phyloP scores from a whole-genome alignment of 1,140 invertebrate species.

The Ladona fulva region DNA sequence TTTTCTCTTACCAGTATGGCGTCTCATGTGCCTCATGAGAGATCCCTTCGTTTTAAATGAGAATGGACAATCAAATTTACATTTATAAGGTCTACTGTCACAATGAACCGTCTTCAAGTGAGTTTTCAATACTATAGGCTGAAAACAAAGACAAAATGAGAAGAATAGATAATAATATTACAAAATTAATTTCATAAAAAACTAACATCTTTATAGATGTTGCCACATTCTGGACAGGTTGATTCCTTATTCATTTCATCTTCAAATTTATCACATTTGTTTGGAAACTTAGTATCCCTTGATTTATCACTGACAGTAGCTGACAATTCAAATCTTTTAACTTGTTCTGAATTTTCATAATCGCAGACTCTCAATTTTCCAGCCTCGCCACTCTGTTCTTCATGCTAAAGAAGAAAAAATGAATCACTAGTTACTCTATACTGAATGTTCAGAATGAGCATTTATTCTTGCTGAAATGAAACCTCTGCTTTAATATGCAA shows the following conservation, averaged over 20 bases:
- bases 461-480: too few relatives aligned
- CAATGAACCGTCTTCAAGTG: conserved; percentile 3
- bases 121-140: conserved; percentile 5
- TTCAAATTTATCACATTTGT: too few relatives aligned
- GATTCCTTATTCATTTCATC: not conserved
- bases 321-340: too few relatives aligned
- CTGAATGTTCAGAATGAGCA: too few relatives aligned
- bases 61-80: conserved; percentile 12
- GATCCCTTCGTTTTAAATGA: conserved; percentile 7
- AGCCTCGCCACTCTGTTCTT: too few relatives aligned
- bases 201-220: conserved; percentile 11
- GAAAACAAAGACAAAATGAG: not conserved
- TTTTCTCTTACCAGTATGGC: not conserved
- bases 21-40: not conserved
- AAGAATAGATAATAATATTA: not conserved
- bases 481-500: too few relatives aligned
- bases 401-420: too few relatives aligned
- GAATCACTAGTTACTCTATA: too few relatives aligned
- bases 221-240: not conserved
- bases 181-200: not conserved
- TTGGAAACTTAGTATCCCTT: too few relatives aligned
- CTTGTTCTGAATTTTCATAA: too few relatives aligned
- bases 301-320: too few relatives aligned
- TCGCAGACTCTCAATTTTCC: too few relatives aligned
- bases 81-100: not conserved